A percentile compares a stretch with the other conserved stretches of the same genome.
These are phyloP conservation scores for Euphonia xanthogaster DNA, from an alignment of 2,797 vertebrate species.

Conservation along the genomic window DNA sequence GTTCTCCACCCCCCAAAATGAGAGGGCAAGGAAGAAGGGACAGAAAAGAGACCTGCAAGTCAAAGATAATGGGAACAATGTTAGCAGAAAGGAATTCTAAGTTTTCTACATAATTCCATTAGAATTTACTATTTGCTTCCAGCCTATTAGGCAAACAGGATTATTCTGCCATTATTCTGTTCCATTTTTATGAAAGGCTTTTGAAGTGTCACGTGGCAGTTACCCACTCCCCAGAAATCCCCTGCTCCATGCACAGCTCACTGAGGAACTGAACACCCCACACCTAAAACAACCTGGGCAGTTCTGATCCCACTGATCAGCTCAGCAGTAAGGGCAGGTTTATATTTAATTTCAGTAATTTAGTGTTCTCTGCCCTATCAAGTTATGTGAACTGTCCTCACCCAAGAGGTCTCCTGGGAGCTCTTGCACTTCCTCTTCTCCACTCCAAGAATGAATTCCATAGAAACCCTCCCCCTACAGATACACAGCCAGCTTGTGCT, in stretches of 20 bases:
- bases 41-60: not conserved
- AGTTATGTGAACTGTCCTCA: not conserved
- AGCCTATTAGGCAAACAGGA: not conserved
- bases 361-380: not conserved
- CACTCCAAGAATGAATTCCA: not conserved
- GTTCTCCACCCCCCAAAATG: not conserved
- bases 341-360: not conserved
- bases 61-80: not conserved
- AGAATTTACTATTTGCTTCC: not conserved
- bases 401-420: not conserved
- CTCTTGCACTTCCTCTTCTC: not conserved
- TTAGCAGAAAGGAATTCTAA: not conserved
- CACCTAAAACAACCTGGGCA: not conserved
- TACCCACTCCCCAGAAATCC: not conserved
- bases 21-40: not conserved
- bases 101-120: not conserved
- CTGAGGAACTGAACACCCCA: not conserved
- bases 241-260: not conserved
- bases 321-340: not conserved
- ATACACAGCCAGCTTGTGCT: not conserved
- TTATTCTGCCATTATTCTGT: not conserved
- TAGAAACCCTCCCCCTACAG: not conserved
- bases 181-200: not conserved
- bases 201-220: not conserved
- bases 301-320: fast-evolving